A percentile compares a stretch with the other conserved stretches of the same genome.
Evolutionary conservation across 2,113 vertebrate species (phyloP).

Genomic region (Desmodus rotundus): DNA sequence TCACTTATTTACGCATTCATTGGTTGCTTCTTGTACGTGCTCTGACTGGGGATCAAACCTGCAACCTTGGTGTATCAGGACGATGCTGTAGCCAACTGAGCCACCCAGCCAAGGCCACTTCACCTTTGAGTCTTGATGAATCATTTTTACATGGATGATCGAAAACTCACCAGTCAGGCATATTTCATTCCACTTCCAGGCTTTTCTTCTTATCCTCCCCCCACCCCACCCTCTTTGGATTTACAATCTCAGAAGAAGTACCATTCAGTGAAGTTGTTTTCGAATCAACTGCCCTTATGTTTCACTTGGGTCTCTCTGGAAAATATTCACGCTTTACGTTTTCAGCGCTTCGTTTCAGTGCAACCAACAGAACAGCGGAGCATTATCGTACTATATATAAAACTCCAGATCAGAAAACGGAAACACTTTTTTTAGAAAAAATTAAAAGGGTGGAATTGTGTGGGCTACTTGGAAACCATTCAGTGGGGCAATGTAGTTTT

Average conservation of each 20-base stretch:
- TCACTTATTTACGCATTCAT: too few relatives aligned
- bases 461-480: slow-evolving; percentile 68
- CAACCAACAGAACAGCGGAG: not conserved
- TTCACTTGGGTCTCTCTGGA: not conserved
- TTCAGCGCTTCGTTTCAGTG: not conserved
- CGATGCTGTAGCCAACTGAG: not conserved
- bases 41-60: too few relatives aligned
- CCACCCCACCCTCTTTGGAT: not conserved
- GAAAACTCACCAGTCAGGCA: not conserved
- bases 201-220: not conserved
- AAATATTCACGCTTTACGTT: not conserved
- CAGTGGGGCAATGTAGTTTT: slow-evolving; percentile 61
- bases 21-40: too few relatives aligned
- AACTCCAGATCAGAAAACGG: slow-evolving; percentile 48
- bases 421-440: slow-evolving; percentile 70
- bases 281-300: not conserved
- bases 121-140: not conserved
- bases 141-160: not conserved
- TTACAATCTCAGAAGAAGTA: not conserved
- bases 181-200: not conserved
- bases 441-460: slow-evolving; percentile 59
- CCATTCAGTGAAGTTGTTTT: not conserved
- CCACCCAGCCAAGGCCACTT: too few relatives aligned
- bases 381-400: slow-evolving; percentile 37
- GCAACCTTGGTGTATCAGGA: not conserved